Conservation (phyloP, 2,113 vertebrate species). For the Tricholaema leucomelas region DNA sequence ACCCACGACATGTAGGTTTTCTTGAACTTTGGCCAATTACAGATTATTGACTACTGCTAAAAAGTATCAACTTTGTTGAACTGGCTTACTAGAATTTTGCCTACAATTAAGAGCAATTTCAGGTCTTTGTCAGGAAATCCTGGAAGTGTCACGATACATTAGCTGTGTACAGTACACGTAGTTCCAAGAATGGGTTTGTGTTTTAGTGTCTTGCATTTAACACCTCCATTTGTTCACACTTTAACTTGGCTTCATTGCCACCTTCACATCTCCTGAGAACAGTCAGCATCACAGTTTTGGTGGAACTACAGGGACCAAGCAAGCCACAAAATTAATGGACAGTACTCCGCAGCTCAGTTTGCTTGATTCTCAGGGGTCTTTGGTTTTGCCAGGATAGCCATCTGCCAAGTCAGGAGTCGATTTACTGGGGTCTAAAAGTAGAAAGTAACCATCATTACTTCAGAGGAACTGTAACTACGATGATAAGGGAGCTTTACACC, state of each 20-base stretch:
- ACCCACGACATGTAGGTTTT: too few species aligned
- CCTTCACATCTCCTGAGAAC: conserved; percentile 17
- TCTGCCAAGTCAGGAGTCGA: conserved; percentile 71
- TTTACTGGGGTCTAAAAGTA: conserved; percentile 70
- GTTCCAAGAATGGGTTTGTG: neutral
- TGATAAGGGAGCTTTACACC: conserved; percentile 52
- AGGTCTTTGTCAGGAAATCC: neutral
- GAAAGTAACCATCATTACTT: conserved; percentile 73
- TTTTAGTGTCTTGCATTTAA: neutral
- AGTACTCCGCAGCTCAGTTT: neutral
- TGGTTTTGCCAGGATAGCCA: conserved; percentile 64
- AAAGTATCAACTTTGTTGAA: neutral
- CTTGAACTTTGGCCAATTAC: neutral
- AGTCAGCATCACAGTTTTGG: conserved; percentile 36
- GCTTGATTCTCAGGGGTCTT: conserved; percentile 58
- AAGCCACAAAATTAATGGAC: conserved; percentile 51
- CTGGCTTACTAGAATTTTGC: neutral
- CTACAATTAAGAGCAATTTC: neutral
- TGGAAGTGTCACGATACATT: neutral
- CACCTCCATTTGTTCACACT: neutral
- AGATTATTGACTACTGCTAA: neutral
- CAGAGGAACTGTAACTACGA: conserved; percentile 59
- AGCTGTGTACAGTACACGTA: neutral
- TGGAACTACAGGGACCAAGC: conserved; percentile 20
- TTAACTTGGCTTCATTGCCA: neutral